phyloP scores from a whole-genome alignment of 1,140 invertebrate species.

The Heliconius hewitsoni region DNA sequence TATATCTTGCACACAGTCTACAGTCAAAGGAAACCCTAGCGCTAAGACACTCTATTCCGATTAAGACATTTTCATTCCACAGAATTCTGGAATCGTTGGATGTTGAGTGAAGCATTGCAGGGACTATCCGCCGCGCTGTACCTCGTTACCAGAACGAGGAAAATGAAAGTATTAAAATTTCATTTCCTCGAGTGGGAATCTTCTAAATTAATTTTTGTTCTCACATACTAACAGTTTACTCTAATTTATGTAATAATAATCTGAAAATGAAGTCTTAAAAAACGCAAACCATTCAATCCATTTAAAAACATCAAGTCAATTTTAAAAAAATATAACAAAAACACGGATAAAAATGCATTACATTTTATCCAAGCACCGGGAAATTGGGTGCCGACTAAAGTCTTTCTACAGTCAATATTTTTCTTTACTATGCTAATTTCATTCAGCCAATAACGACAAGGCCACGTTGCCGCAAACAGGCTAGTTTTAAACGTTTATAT shows the following conservation, averaged over 20 bases:
- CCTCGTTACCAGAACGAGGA: too few relatives aligned
- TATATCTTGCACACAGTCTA: too few relatives aligned
- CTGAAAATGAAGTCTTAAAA: neutral
- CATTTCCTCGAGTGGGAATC: too few relatives aligned
- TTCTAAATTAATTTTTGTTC: too few relatives aligned
- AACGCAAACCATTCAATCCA: neutral
- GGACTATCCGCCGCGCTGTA: too few relatives aligned
- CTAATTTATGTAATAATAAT: neutral
- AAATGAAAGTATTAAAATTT: too few relatives aligned
- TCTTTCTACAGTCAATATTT: conserved; percentile 15
- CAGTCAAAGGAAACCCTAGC: too few relatives aligned
- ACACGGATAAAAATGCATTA: neutral
- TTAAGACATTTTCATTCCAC: too few relatives aligned
- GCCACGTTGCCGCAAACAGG: conserved; percentile 11
- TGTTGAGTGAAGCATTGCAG: too few relatives aligned
- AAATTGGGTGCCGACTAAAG: conserved; percentile 12
- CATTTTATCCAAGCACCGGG: conserved; percentile 11
- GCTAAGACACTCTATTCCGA: too few relatives aligned
- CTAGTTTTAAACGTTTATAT: conserved; percentile 13
- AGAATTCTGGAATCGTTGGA: too few relatives aligned
- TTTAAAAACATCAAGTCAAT: neutral
- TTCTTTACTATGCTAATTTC: conserved; percentile 15
- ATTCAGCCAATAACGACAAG: conserved; percentile 9
- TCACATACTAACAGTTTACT: too few relatives aligned
- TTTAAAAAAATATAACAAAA: neutral